These are phyloP conservation scores for Phalanger gymnotis DNA, from an alignment of 2,797 vertebrate species.

Conservation along the genomic window DNA sequence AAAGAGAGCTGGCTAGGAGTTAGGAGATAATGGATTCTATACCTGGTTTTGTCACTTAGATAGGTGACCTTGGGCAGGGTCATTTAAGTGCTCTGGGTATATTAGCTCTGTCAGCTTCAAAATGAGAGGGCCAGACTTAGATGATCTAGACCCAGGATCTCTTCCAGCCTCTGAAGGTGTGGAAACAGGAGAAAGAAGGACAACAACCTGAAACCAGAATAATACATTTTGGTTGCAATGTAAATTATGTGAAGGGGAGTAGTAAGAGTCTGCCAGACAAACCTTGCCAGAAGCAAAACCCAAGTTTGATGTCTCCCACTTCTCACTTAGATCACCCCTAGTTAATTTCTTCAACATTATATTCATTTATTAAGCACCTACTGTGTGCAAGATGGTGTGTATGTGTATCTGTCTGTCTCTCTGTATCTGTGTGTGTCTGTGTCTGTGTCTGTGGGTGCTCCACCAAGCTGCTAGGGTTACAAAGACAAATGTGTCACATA, in stretches of 20 bases:
- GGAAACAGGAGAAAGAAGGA: background rate
- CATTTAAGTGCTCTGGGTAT: background rate
- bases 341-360: background rate
- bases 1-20: background rate
- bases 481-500: background rate
- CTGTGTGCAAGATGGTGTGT: background rate
- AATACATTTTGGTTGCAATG: background rate
- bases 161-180: background rate
- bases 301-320: constrained; percentile 21
- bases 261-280: background rate
- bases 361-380: background rate
- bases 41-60: background rate
- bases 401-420: no score
- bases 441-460: no score
- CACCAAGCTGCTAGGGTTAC: background rate
- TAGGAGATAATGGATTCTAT: background rate
- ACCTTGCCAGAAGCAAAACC: constrained; percentile 18
- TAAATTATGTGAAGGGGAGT: background rate
- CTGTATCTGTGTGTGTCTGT: no score
- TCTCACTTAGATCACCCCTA: background rate
- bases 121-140: background rate
- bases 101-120: background rate
- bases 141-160: background rate
- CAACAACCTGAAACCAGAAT: background rate
- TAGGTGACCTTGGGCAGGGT: background rate